Base-by-base conservation (phyloP, 2,888 invertebrate species). In the Opisthograptis luteolata region DNA sequence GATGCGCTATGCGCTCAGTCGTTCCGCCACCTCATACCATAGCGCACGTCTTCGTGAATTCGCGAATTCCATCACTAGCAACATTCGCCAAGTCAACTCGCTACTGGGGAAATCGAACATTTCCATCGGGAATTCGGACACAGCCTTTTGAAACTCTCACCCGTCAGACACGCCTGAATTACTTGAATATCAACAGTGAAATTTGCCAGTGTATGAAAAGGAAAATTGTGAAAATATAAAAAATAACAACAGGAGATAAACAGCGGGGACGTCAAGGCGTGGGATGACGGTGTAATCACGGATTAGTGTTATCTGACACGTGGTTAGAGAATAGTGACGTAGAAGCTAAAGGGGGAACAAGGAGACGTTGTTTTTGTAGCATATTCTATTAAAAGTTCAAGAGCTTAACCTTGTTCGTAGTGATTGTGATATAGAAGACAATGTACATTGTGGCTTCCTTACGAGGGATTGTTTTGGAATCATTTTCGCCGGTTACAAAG, bases 251-350 rank as follows among this genome's bases (percentile, higher is more conserved):
- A 32, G 35, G 45, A 48, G 50, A 57, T 60, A 58, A 55, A 60
- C 37, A 48, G 15, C 32, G 39, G 36, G 25, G 25, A 53, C 49
- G 50, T 55, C 44, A 54, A 24, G 46, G 34, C 48, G 47, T 54
- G 52, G 50, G 53, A 55, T 62, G 49, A 32, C 27, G 31, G 46
- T 51, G 42, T 60, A 44, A 56, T 51, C 54, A 46, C 30, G 63
- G 66, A 69, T 74, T 68, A 73, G 64, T 60, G 61, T 31, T 68
- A 68, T 71, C 64, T 10, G 55, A 35, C 63, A 63, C 62, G 56
- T 64, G 64, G 60, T 58, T 44, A 25, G 12, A 45, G 50, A 44
- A 45, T 44, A 46, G 43, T 47, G 62, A 52, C 45, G 47, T 35
- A 13, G 37, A 39, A 31, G 20, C 24, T 14, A 34, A 20, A 13